phyloP scores from a whole-genome alignment of 2,113 vertebrate genomes.

The Vulpes ferrilata region DNA sequence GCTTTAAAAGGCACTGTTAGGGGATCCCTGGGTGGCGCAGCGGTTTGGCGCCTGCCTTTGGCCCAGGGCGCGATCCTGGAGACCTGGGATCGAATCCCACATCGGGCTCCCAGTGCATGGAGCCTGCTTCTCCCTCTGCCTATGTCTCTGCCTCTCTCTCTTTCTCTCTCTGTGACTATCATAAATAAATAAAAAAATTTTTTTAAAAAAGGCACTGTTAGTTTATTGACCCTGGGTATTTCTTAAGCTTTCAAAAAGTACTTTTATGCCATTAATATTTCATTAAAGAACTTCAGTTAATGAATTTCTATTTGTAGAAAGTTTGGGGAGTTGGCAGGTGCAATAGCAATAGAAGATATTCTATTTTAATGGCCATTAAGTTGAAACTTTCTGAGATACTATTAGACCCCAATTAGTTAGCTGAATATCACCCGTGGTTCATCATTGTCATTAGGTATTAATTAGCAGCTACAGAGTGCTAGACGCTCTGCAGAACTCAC shows the following conservation, averaged over 20 bases:
- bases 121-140: no score
- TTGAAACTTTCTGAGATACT: conserved; percentile 73
- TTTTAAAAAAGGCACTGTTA: not conserved
- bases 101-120: no score
- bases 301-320: conserved; percentile 73
- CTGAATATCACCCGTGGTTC: conserved; percentile 65
- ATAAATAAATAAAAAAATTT: no score
- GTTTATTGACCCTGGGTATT: conserved; percentile 18
- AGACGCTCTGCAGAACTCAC: conserved; percentile 58
- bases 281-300: conserved; percentile 72
- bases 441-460: conserved; percentile 77
- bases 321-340: conserved; percentile 75
- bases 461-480: conserved; percentile 69
- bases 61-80: no score
- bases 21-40: no score
- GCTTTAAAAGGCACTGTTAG: not conserved
- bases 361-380: conserved; percentile 72
- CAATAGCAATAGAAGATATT: conserved; percentile 67
- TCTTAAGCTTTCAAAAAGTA: conserved; percentile 52
- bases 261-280: conserved; percentile 62
- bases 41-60: no score
- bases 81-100: no score
- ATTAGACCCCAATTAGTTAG: conserved; percentile 69
- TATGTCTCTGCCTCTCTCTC: no score
- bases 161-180: no score